Base-by-base conservation (phyloP, 2,113 vertebrate genomes). In the Thalassarche chlororhynchos region DNA sequence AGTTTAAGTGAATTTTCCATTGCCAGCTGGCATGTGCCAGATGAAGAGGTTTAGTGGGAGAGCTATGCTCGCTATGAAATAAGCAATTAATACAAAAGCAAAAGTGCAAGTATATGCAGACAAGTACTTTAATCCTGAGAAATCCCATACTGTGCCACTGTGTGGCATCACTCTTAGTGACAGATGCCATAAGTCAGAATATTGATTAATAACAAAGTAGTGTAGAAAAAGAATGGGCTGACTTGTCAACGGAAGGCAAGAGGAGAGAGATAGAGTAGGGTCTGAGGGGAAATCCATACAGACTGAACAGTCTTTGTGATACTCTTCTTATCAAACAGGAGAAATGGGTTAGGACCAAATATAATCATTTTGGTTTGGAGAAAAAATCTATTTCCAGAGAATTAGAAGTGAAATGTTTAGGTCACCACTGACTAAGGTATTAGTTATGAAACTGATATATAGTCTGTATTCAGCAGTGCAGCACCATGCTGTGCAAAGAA, bases 31-130 rank as follows among this genome's bases (percentile, higher is more conserved):
- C 38, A 60, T 51, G 38, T 65, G 29, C 26, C 55, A 70, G 29
- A 81, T 75, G 60, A 96, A 95, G n/a, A 64, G 13, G 16, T 64
- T 90, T 66, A 84, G 51, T 10, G 11, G 89, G 58, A 72, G 58
- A 91, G n/a, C 70, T 89, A 64, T 14, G 42, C 62, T 94, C 17
- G 5, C 71, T 81, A 29, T 34, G 86, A 95, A 93, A 91, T 91
- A 93, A 96, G 64, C 72, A 94, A 96, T 87, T 95, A 95, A 89
- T 88, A 94, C 28, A 60, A 57, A 62, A 77, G 20, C 11, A 88
- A 71, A 90, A 79, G 49, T 58, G 17, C 25, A 87, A 49, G 17
- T 29, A 85, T 84, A 69, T 96, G 52, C 40, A 92, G 72, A 78
- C 85, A 66, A 70, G 46, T 92, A 69, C 42, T 93, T 93, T 91